Conservation (phyloP, 2,797 vertebrate genomes). For the Zenarchopterus dispar region DNA sequence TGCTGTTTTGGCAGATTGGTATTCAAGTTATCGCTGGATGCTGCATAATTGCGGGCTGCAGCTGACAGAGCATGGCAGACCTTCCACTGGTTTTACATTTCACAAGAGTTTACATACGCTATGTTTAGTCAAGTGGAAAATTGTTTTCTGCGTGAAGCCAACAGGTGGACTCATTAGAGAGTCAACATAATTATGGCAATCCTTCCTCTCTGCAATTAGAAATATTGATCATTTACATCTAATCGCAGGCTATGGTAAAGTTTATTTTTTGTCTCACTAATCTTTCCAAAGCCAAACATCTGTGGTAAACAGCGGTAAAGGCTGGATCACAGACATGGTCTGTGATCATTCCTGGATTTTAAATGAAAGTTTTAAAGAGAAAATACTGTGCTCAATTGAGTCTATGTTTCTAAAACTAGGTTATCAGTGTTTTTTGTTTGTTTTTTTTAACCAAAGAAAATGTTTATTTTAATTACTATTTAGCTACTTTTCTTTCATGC, state of each 20-base stretch:
- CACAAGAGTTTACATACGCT: constrained; percentile 69
- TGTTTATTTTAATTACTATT: too few species aligned
- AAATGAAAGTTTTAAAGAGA: not conserved
- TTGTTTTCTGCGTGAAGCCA: constrained; percentile 75
- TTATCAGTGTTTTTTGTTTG: too few species aligned
- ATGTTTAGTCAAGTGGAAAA: constrained; percentile 78
- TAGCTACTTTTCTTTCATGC: too few species aligned
- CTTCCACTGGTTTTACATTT: constrained; percentile 73
- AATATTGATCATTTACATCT: constrained; percentile 74
- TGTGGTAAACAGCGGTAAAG: constrained; percentile 22
- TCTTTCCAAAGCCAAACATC: constrained; percentile 39
- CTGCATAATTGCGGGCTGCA: constrained; percentile 74
- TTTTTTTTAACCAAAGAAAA: too few species aligned
- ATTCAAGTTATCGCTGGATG: constrained; percentile 58
- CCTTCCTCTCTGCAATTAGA: constrained; percentile 71
- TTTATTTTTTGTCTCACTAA: constrained; percentile 36
- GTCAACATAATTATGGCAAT: constrained; percentile 74
- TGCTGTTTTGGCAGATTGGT: constrained; percentile 59
- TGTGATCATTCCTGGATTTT: not conserved
- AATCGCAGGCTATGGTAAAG: constrained; percentile 30
- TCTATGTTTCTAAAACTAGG: too few species aligned
- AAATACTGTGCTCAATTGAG: too few species aligned
- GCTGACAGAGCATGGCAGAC: constrained; percentile 66
- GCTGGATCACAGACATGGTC: not conserved
- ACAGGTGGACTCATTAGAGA: constrained; percentile 79